phyloP scores from a whole-genome alignment of 2,113 vertebrate species.

The Genyomyrus donnyi region DNA sequence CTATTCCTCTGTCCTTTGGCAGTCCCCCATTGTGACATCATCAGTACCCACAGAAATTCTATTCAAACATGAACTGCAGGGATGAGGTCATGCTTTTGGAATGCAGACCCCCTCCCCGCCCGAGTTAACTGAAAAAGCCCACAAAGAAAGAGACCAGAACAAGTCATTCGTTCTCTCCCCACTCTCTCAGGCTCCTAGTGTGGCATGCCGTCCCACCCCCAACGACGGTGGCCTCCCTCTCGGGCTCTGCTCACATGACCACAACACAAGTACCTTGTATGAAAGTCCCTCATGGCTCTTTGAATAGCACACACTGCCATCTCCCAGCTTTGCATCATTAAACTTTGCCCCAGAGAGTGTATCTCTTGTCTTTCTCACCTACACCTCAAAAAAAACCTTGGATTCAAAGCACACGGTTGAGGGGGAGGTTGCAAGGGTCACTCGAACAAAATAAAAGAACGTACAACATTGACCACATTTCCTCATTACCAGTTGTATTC shows the following conservation, averaged over 20 bases:
- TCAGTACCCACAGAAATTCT: conserved; percentile 48
- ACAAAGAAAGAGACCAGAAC: neutral
- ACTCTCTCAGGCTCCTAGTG: neutral
- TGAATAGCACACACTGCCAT: neutral
- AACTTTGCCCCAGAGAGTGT: neutral
- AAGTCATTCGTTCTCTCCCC: conserved; percentile 12
- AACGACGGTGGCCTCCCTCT: neutral
- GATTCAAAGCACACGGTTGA: neutral
- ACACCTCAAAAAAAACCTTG: neutral
- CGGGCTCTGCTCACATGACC: neutral
- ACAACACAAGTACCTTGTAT: neutral
- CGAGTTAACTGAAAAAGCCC: neutral
- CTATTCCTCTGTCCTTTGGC: conserved; percentile 33
- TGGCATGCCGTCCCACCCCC: neutral
- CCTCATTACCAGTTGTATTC: neutral
- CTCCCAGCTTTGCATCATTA: neutral
- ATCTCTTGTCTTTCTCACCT: neutral
- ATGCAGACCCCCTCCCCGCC: conserved; percentile 35
- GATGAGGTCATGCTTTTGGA: conserved; percentile 58
- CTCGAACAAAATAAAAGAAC: neutral
- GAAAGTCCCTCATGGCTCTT: neutral
- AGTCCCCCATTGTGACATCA: conserved; percentile 53
- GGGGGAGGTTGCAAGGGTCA: neutral
- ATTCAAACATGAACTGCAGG: conserved; percentile 51
- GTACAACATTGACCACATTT: neutral